These are phyloP conservation scores for Siderastrea radians DNA, from an alignment of 92 coral and sea anemone genomes.

Conservation along the genomic window DNA sequence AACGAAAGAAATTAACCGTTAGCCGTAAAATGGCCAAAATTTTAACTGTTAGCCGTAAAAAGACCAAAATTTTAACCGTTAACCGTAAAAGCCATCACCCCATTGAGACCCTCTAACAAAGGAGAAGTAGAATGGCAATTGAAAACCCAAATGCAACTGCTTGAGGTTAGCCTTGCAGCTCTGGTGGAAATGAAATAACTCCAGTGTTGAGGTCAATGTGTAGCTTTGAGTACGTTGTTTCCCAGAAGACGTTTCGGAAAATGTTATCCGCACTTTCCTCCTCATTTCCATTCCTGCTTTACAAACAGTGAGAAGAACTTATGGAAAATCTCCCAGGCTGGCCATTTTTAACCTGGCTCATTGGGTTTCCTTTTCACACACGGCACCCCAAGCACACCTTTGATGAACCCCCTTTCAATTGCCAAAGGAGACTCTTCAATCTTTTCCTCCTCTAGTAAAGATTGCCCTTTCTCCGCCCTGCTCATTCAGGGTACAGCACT, in stretches of 20 bases:
- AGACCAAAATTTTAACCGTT: too few relatives aligned
- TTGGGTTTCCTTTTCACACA: not conserved
- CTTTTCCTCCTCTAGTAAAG: slow-evolving; percentile 76
- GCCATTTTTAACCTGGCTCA: slow-evolving; percentile 29
- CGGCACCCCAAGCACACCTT: slow-evolving; percentile 58
- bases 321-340: slow-evolving; percentile 51
- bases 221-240: not conserved
- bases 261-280: slow-evolving; percentile 15
- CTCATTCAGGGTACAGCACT: slow-evolving; percentile 24
- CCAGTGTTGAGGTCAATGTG: slow-evolving; percentile 57
- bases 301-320: slow-evolving; percentile 46
- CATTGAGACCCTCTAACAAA: too few relatives aligned
- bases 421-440: slow-evolving; percentile 84
- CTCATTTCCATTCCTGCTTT: slow-evolving; percentile 38
- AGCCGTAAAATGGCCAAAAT: too few relatives aligned
- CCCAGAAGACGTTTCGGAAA: slow-evolving; percentile 48
- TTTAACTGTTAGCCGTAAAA: too few relatives aligned
- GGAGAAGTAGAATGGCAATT: slow-evolving; percentile 75
- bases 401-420: slow-evolving; percentile 70
- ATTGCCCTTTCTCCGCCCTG: slow-evolving; percentile 71
- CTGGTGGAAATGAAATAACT: slow-evolving; percentile 50
- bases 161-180: slow-evolving; percentile 70
- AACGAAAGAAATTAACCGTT: too few relatives aligned
- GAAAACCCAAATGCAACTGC: slow-evolving; percentile 77
- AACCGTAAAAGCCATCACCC: too few relatives aligned